These are phyloP conservation scores for Odontamblyopus lacepedii DNA, from an alignment of 2,797 vertebrate species.

Conservation along the genomic window DNA sequence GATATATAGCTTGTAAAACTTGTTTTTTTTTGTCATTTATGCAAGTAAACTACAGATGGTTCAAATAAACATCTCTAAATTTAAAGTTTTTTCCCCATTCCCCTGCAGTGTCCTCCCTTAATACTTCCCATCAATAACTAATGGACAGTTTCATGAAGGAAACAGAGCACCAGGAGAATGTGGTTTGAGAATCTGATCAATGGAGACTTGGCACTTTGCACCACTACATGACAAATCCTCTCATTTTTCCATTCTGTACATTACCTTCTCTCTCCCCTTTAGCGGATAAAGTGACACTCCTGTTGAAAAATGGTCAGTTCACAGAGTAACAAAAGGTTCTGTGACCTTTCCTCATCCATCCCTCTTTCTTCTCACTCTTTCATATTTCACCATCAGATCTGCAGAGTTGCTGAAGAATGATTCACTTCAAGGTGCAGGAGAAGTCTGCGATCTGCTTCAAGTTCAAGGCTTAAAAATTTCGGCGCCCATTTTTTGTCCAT, in stretches of 20 bases:
- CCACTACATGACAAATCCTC: not conserved
- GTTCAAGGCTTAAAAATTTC: not conserved
- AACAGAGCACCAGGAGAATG: not conserved
- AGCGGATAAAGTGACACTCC: not conserved
- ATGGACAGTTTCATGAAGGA: not conserved
- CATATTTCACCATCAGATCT: not conserved
- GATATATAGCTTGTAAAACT: no score
- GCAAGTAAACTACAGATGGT: no score
- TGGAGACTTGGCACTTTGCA: not conserved
- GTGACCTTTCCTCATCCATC: not conserved
- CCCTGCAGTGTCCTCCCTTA: no score
- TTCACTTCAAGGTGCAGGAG: not conserved
- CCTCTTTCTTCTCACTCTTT: not conserved
- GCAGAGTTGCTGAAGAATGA: not conserved
- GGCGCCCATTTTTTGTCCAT: not conserved
- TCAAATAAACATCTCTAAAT: no score
- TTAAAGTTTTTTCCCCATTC: no score
- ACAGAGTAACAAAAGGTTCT: not conserved
- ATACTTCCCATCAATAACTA: no score
- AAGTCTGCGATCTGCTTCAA: not conserved
- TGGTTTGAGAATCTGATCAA: not conserved
- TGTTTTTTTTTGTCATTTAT: no score
- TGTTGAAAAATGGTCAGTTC: not conserved
- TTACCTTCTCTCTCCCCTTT: not conserved
- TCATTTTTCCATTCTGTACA: not conserved